phyloP scores from a whole-genome alignment of 2,113 vertebrate genomes.

The Leucopternis melanops region DNA sequence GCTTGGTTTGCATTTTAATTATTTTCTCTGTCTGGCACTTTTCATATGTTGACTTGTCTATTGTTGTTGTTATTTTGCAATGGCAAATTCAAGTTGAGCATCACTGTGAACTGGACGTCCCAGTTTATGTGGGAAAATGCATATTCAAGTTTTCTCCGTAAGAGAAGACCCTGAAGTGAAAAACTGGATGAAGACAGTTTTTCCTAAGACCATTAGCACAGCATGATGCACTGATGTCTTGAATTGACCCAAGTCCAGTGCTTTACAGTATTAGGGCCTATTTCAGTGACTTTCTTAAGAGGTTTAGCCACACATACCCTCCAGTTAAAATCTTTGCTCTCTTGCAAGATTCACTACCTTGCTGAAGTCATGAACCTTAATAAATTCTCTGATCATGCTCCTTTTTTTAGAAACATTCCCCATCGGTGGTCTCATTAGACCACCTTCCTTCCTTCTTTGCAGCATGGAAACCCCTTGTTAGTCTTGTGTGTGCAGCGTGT shows the following conservation, averaged over 20 bases:
- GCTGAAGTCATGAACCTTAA: not conserved
- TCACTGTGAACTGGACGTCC: not conserved
- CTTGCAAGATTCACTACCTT: not conserved
- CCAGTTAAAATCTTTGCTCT: not conserved
- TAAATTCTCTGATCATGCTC: not conserved
- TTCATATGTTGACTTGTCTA: not conserved
- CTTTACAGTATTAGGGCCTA: not conserved
- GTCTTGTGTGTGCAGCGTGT: too few relatives aligned
- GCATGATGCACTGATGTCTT: not conserved
- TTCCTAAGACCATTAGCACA: not conserved
- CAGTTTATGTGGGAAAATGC: not conserved
- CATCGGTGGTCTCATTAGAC: not conserved
- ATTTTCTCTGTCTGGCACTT: conserved; percentile 45
- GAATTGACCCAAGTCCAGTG: not conserved
- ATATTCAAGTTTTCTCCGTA: not conserved
- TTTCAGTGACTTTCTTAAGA: not conserved
- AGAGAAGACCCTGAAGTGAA: not conserved
- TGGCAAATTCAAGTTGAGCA: not conserved
- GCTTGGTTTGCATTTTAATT: conserved; percentile 47
- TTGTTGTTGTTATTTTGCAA: not conserved
- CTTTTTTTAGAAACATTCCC: not conserved
- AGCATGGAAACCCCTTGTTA: not conserved
- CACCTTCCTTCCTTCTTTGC: not conserved
- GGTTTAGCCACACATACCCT: not conserved
- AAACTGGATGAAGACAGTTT: not conserved